These are phyloP conservation scores for Acrossocheilus wenchowensis DNA, from an alignment of 2,797 vertebrate species.

Conservation along the genomic window DNA sequence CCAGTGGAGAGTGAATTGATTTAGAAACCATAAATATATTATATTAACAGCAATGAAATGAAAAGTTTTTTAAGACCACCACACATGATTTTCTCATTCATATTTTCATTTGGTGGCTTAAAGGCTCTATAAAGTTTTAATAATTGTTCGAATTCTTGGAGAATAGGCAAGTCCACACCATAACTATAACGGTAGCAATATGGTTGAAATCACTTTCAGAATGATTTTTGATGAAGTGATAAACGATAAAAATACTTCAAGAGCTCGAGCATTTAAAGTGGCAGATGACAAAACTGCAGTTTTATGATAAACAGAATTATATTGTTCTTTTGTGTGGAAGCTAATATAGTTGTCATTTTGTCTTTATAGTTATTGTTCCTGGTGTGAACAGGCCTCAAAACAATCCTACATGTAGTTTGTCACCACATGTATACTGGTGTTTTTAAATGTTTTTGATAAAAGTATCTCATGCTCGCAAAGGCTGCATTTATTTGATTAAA, in stretches of 20 bases:
- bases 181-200: neutral
- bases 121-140: neutral
- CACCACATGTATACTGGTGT: neutral
- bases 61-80: neutral
- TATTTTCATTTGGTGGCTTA: neutral
- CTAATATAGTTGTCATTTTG: too few species aligned
- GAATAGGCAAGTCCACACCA: neutral
- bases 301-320: neutral
- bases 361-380: too few species aligned
- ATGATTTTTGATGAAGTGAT: neutral
- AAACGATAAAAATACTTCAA: neutral
- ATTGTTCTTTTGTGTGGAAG: neutral
- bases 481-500: neutral
- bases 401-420: neutral
- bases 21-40: neutral
- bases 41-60: neutral
- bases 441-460: neutral
- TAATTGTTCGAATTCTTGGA: neutral
- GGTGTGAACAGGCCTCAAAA: too few species aligned
- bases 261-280: neutral
- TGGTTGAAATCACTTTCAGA: neutral
- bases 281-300: neutral
- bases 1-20: neutral
- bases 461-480: neutral
- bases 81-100: neutral